These are phyloP conservation scores for Xestia c-nigrum DNA, from an alignment of 2,888 invertebrate genomes.

Conservation along the genomic window DNA sequence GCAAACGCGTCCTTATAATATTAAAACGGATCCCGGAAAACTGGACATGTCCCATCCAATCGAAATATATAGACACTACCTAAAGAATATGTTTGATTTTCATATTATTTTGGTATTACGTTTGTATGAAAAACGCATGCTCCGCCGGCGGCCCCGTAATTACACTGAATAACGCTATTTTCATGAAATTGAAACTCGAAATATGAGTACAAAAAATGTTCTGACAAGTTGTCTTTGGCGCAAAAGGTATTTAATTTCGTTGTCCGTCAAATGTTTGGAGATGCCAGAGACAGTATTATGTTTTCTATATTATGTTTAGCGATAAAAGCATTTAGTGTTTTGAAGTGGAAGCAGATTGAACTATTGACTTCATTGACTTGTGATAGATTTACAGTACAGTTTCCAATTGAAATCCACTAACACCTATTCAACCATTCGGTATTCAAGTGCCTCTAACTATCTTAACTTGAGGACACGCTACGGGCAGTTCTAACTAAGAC, in stretches of 20 bases:
- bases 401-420: constrained; percentile 28
- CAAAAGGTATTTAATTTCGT: neutral
- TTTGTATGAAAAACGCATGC: no score
- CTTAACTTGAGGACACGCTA: constrained; percentile 30
- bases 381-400: neutral
- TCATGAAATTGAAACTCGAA: neutral
- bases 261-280: neutral
- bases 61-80: no score
- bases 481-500: constrained; percentile 48
- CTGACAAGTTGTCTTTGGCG: neutral
- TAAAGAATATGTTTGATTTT: no score
- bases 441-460: constrained; percentile 37
- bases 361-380: neutral
- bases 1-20: no score
- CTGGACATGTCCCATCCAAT: no score
- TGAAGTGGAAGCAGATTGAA: neutral
- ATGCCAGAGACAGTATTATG: neutral
- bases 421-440: constrained; percentile 15
- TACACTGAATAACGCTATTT: neutral
- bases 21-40: no score
- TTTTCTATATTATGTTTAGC: neutral
- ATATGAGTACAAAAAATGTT: neutral
- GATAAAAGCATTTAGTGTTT: neutral
- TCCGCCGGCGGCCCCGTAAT: no score
- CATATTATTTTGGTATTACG: no score